Percentiles rank a stretch among this genome's conserved stretches.
phyloP scores from a whole-genome alignment of 2,113 vertebrate species.

The Thermophis baileyi region DNA sequence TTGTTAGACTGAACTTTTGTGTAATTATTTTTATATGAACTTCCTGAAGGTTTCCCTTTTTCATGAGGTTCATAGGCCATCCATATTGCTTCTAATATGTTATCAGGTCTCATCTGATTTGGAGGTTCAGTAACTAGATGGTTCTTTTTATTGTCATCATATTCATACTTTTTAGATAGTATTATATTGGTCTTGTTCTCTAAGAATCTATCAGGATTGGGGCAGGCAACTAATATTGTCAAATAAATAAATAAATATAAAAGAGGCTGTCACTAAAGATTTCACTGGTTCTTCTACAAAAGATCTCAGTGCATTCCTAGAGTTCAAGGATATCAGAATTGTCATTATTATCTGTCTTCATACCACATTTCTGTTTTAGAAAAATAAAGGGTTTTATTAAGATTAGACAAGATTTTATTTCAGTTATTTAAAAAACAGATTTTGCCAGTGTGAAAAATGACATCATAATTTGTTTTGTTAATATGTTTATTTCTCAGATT shows the following conservation, averaged over 20 bases:
- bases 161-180: neutral
- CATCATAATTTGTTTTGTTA: neutral
- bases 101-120: neutral
- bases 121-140: neutral
- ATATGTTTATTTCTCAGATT: neutral
- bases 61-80: neutral
- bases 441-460: neutral
- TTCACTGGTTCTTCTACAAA: neutral
- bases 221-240: neutral
- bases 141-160: neutral
- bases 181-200: neutral
- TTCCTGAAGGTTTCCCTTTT: neutral
- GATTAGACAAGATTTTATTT: neutral
- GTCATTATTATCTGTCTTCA: neutral
- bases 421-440: neutral
- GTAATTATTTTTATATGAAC: neutral
- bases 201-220: neutral
- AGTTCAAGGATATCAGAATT: neutral
- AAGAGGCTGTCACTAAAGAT: neutral
- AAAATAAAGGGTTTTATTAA: neutral
- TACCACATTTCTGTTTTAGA: neutral
- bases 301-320: neutral
- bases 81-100: neutral
- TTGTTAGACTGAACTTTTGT: neutral
- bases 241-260: neutral